Evolutionary conservation across 2,797 vertebrate genomes (phyloP).

Genomic region (Spinibarbus caldwelli): DNA sequence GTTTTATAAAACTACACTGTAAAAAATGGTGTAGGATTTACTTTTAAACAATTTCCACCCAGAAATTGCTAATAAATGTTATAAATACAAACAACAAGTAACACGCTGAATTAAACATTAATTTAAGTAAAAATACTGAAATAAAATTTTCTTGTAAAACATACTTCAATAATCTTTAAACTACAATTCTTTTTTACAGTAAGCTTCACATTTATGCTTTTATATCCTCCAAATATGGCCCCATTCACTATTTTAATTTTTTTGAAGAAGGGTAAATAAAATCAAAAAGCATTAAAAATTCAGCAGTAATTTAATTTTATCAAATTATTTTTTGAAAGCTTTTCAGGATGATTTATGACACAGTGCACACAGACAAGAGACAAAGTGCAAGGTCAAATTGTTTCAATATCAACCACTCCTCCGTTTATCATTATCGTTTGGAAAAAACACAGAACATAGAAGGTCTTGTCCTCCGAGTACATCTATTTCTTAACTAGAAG

Average conservation of each 20-base stretch:
- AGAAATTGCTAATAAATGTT: background rate
- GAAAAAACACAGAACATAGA: constrained; percentile 10
- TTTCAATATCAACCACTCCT: background rate
- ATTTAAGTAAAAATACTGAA: background rate
- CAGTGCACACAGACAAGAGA: background rate
- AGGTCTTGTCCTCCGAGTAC: constrained; percentile 44
- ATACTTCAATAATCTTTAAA: background rate
- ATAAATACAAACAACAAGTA: background rate
- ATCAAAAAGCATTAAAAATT: background rate
- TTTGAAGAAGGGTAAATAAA: background rate
- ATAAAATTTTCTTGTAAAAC: background rate
- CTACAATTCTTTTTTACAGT: background rate
- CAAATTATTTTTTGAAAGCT: background rate
- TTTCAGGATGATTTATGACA: background rate
- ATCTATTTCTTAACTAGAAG: constrained; percentile 52
- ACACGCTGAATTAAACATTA: background rate
- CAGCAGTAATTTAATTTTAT: background rate
- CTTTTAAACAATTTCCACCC: background rate
- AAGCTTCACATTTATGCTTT: background rate
- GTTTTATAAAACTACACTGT: background rate
- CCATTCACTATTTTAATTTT: background rate
- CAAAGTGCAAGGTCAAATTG: background rate
- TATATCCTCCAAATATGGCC: background rate
- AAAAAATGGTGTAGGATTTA: background rate
- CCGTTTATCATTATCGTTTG: background rate